Evolutionary conservation across 2,113 vertebrate species (phyloP).

Genomic region (Scomber colias): DNA sequence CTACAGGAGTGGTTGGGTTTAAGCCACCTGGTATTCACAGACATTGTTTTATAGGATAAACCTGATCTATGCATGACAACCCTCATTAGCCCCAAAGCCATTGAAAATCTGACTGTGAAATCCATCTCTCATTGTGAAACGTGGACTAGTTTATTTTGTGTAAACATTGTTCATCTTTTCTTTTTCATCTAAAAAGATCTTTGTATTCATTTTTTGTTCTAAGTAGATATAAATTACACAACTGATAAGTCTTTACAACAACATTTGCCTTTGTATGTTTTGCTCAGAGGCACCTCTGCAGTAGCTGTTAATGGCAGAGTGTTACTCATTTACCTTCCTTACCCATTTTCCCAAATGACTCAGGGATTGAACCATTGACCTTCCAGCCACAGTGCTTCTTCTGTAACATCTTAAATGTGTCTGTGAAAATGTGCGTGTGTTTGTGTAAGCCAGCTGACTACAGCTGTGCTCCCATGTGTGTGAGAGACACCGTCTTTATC

Average conservation of each 20-base stretch:
- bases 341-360: constrained; percentile 30
- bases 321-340: constrained; percentile 45
- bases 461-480: constrained; percentile 21
- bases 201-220: neutral
- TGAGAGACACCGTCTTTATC: constrained; percentile 35
- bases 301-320: constrained; percentile 11
- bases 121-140: neutral
- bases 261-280: neutral
- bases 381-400: constrained; percentile 16
- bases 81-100: neutral
- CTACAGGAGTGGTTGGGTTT: constrained; percentile 21
- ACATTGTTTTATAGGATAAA: constrained; percentile 15
- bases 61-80: neutral
- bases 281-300: constrained; percentile 11
- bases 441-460: constrained; percentile 9
- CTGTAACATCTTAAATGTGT: constrained; percentile 38
- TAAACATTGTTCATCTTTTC: neutral
- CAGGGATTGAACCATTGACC: constrained; percentile 9
- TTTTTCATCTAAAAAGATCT: neutral
- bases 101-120: neutral
- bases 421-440: neutral
- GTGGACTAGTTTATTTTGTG: neutral
- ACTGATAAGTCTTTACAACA: neutral
- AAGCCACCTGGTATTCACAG: constrained; percentile 34
- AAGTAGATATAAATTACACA: no score